Conservation (phyloP, 2,797 vertebrate genomes). For the Sebastes diaconus region DNA sequence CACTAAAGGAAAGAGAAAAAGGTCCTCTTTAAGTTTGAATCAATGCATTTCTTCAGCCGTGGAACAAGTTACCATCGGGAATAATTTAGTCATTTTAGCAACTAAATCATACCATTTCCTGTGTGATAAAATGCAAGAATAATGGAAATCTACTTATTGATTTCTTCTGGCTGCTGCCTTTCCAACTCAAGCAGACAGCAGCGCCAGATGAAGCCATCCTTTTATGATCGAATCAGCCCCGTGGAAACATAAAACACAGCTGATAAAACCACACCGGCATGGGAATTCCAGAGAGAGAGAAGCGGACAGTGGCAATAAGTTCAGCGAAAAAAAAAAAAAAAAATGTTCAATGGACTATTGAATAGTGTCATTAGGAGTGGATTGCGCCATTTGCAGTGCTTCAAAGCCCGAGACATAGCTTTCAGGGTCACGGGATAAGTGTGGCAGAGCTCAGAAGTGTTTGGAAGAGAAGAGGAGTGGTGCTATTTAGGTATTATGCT, state of each 20-base stretch:
- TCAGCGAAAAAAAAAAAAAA: slow-evolving; percentile 9
- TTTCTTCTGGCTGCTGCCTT: background rate
- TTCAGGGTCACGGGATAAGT: slow-evolving; percentile 51
- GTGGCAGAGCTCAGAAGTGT: slow-evolving; percentile 29
- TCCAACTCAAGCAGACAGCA: background rate
- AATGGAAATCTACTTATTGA: slow-evolving; percentile 9
- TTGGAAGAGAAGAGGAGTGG: slow-evolving; percentile 19
- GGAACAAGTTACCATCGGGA: background rate
- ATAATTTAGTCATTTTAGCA: background rate
- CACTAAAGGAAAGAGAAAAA: too few relatives aligned
- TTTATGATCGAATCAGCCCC: slow-evolving; percentile 17
- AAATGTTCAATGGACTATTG: slow-evolving; percentile 49
- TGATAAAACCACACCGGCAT: slow-evolving; percentile 13
- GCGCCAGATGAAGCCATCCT: slow-evolving; percentile 1
- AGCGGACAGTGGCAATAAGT: slow-evolving; percentile 17
- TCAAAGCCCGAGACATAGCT: slow-evolving; percentile 45
- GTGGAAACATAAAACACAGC: slow-evolving; percentile 32
- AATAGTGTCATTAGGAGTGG: slow-evolving; percentile 46
- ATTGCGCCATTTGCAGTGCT: slow-evolving; percentile 39
- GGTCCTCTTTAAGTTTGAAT: background rate
- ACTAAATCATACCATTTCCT: background rate
- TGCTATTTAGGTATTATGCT: slow-evolving; percentile 39
- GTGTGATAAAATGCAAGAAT: background rate
- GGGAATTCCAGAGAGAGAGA: slow-evolving; percentile 15
- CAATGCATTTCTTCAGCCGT: background rate